Percentiles rank a stretch among this genome's conserved stretches.
Evolutionary conservation across 2,797 vertebrate species (phyloP).

Genomic region (Poliocrania exsul): DNA sequence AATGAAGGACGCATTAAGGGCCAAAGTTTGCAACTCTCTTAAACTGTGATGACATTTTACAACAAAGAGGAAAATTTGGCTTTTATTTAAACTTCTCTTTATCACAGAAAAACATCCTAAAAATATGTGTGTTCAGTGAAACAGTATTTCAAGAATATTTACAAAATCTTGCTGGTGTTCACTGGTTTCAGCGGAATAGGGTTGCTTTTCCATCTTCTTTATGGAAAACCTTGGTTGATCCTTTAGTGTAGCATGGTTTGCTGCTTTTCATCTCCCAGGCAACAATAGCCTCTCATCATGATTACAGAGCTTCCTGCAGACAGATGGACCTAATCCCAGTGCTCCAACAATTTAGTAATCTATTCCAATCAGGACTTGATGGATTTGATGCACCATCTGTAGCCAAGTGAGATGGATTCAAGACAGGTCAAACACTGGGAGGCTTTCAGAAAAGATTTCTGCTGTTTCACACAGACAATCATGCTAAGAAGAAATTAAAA

Average conservation of each 20-base stretch:
- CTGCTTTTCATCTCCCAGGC: slow-evolving; percentile 47
- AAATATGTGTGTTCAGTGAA: slow-evolving; percentile 16
- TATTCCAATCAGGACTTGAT: slow-evolving; percentile 72
- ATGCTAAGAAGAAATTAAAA: not conserved
- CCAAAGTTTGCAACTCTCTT: not conserved
- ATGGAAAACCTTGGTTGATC: slow-evolving; percentile 50
- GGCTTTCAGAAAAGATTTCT: slow-evolving; percentile 32
- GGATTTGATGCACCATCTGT: slow-evolving; percentile 71
- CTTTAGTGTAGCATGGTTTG: slow-evolving; percentile 12
- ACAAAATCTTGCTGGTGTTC: not conserved
- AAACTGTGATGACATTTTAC: not conserved
- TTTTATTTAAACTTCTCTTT: not conserved
- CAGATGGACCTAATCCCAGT: slow-evolving; percentile 65
- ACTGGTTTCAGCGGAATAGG: not conserved
- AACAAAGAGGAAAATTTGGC: not conserved
- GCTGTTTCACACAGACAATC: not conserved
- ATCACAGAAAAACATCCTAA: not conserved
- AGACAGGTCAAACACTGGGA: slow-evolving; percentile 26
- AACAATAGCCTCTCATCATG: slow-evolving; percentile 67
- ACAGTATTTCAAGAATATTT: not conserved
- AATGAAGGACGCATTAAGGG: not conserved
- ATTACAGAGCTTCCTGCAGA: slow-evolving; percentile 66
- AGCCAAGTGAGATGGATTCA: slow-evolving; percentile 55
- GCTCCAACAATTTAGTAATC: slow-evolving; percentile 71
- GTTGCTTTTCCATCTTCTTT: slow-evolving; percentile 56